These are phyloP conservation scores for Apeltes quadracus DNA, from an alignment of 2,113 vertebrate genomes.

Conservation along the genomic window DNA sequence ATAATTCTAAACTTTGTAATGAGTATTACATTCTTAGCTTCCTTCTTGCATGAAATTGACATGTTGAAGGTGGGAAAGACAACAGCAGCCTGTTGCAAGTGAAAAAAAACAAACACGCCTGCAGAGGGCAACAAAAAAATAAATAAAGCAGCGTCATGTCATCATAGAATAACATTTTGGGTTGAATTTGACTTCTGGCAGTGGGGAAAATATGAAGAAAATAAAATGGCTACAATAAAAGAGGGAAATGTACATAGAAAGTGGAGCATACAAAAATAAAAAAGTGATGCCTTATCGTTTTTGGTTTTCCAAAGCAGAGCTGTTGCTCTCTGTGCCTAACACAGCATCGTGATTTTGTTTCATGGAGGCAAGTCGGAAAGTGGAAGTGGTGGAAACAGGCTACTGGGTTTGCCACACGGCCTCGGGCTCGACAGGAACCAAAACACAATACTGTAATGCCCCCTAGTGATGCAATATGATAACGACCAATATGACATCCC, in stretches of 20 bases:
- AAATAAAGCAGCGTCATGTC: slow-evolving; percentile 6
- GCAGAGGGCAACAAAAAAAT: slow-evolving; percentile 16
- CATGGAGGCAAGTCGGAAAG: slow-evolving; percentile 44
- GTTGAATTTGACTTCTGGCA: neutral
- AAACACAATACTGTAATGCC: slow-evolving; percentile 53
- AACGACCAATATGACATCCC: neutral
- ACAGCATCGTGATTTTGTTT: slow-evolving; percentile 50
- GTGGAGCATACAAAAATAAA: neutral
- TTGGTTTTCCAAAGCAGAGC: slow-evolving; percentile 9
- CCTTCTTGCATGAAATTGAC: slow-evolving; percentile 47
- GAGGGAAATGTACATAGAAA: neutral
- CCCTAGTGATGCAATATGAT: slow-evolving; percentile 52
- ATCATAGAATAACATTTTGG: neutral
- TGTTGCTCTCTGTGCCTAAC: slow-evolving; percentile 30
- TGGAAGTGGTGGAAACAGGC: slow-evolving; percentile 49
- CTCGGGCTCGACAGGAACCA: neutral
- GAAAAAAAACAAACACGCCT: slow-evolving; percentile 22
- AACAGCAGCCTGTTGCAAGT: slow-evolving; percentile 27
- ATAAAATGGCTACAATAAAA: neutral
- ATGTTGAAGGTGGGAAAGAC: slow-evolving; percentile 44
- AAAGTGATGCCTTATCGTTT: slow-evolving; percentile 3
- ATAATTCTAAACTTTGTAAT: slow-evolving; percentile 53
- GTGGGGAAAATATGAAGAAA: neutral
- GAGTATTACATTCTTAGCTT: slow-evolving; percentile 30
- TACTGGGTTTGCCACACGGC: slow-evolving; percentile 39